These are phyloP conservation scores for Dasypus novemcinctus DNA, from an alignment of 2,113 vertebrate species.

Conservation along the genomic window DNA sequence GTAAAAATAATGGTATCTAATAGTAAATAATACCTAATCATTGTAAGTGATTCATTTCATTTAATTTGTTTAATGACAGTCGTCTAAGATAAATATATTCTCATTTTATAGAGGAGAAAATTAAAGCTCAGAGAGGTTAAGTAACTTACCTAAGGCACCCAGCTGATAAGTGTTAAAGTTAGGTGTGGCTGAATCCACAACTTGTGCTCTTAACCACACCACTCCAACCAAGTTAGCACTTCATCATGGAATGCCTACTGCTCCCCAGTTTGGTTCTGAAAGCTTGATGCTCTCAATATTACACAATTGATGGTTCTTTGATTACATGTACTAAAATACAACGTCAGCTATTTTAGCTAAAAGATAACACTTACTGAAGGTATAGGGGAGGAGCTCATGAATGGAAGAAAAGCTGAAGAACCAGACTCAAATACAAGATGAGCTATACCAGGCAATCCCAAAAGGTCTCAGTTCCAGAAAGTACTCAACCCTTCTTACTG, in stretches of 20 bases:
- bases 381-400: background rate
- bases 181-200: background rate
- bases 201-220: background rate
- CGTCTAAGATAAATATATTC: background rate
- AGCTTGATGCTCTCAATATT: background rate
- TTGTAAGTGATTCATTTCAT: background rate
- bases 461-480: background rate
- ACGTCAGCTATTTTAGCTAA: background rate
- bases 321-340: background rate
- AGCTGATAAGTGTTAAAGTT: background rate
- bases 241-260: background rate
- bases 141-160: background rate
- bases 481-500: no score
- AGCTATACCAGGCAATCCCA: background rate
- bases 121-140: background rate
- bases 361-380: background rate
- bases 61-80: slow-evolving; percentile 17
- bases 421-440: background rate
- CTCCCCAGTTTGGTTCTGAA: background rate
- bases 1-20: background rate
- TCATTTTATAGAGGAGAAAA: background rate
- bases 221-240: background rate
- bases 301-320: background rate
- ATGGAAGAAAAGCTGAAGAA: background rate
- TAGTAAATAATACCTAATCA: background rate